Evolutionary conservation across 2,113 vertebrate genomes (phyloP).

Genomic region (Terrapene triunguis): DNA sequence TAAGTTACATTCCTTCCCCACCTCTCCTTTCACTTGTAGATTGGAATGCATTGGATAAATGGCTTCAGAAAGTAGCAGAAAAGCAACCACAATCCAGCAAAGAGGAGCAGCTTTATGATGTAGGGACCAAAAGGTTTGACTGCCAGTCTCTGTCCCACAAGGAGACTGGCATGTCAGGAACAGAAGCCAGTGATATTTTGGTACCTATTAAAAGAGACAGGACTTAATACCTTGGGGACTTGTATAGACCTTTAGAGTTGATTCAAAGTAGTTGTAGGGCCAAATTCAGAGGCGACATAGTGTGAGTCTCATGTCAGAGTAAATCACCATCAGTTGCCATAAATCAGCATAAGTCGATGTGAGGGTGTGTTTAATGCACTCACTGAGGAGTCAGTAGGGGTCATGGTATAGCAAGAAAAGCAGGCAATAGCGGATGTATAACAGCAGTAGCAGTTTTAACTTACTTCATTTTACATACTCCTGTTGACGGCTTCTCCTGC

Average conservation of each 20-base stretch:
- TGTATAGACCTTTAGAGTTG: neutral
- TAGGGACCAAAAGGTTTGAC: neutral
- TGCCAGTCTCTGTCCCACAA: neutral
- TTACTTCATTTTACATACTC: neutral
- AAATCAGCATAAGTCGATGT: neutral
- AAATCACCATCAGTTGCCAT: neutral
- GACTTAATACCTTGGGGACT: neutral
- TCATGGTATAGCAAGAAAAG: neutral
- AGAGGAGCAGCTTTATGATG: neutral
- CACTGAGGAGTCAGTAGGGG: fast-evolving
- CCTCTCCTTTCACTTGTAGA: neutral
- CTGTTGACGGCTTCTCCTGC: neutral
- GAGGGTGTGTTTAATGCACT: neutral
- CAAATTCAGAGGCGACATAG: fast-evolving
- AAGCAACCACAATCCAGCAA: neutral
- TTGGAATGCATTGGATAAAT: neutral
- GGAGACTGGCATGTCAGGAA: fast-evolving
- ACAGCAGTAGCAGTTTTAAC: fast-evolving
- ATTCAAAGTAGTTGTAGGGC: neutral
- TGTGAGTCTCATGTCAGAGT: neutral
- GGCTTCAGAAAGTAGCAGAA: neutral
- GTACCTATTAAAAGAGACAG: fast-evolving
- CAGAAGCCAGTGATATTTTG: neutral
- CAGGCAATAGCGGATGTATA: fast-evolving
- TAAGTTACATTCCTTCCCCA: neutral